Conservation (phyloP, 1,140 invertebrate species). For the Brachionus calyciflorus region DNA sequence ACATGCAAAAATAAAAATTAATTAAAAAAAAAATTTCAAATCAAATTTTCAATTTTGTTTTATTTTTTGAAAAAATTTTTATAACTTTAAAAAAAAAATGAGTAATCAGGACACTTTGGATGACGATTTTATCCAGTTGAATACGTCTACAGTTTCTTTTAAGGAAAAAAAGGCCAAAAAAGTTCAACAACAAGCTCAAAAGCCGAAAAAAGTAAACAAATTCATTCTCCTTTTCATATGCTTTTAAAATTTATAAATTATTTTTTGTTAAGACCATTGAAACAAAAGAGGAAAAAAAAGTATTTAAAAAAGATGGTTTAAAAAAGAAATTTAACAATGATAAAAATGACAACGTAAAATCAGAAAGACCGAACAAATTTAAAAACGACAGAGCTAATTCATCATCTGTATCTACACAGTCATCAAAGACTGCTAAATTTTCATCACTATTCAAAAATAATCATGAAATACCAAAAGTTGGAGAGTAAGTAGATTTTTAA, state of each 20-base stretch:
- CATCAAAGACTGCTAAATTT: constrained; percentile 26
- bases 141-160: background rate
- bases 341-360: background rate
- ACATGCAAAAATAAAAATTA: background rate
- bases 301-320: background rate
- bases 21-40: too few species aligned
- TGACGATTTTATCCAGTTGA: background rate
- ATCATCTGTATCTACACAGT: background rate
- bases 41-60: too few species aligned
- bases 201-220: background rate
- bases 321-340: background rate
- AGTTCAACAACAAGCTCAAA: background rate
- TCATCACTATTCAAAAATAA: constrained; percentile 45
- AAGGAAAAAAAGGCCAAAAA: background rate
- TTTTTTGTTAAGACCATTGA: background rate
- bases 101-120: background rate
- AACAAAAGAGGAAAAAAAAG: background rate
- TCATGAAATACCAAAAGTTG: constrained; percentile 36
- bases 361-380: background rate
- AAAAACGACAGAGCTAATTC: too few species aligned
- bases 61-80: constrained; percentile 3
- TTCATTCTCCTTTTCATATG: too few species aligned
- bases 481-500: constrained; percentile 24
- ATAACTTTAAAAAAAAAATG: background rate
- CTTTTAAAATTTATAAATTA: too few species aligned